Conservation (phyloP, 2,113 vertebrate species). For the Perca fluviatilis region DNA sequence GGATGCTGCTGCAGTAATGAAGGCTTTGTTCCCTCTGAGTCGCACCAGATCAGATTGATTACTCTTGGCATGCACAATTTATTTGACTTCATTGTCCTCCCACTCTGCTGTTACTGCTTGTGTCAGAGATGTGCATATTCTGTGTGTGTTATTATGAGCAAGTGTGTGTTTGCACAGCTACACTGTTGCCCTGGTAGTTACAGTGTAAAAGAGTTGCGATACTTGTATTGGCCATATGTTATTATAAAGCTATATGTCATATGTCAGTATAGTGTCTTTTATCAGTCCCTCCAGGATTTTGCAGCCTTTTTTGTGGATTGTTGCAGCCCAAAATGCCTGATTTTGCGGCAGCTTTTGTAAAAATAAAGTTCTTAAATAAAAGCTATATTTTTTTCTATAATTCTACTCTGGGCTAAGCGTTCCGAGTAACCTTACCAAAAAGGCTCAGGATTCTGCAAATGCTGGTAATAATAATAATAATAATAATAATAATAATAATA, state of each 20-base stretch:
- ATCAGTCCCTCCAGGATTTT: too few relatives aligned
- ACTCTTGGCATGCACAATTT: constrained; percentile 79
- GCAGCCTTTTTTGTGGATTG: too few relatives aligned
- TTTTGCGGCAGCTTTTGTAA: too few relatives aligned
- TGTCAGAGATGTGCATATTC: constrained; percentile 67
- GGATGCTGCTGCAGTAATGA: constrained; percentile 58
- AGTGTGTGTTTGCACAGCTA: constrained; percentile 28
- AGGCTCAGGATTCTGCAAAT: too few relatives aligned
- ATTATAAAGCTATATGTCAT: neutral
- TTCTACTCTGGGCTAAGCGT: too few relatives aligned
- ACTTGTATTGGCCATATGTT: constrained; percentile 27
- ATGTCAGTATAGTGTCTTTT: constrained; percentile 13
- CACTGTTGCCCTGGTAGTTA: constrained; percentile 20
- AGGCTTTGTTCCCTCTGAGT: constrained; percentile 73
- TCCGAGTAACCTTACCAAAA: too few relatives aligned
- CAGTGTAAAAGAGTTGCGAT: constrained; percentile 22
- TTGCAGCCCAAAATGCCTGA: too few relatives aligned
- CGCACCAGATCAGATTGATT: constrained; percentile 78
- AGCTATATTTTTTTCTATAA: too few relatives aligned
- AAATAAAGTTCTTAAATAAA: too few relatives aligned
- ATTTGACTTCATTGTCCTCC: constrained; percentile 82
- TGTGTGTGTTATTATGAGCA: constrained; percentile 18
- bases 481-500: too few relatives aligned
- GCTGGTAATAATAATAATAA: too few relatives aligned
- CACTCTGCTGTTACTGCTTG: constrained; percentile 65